phyloP scores from a whole-genome alignment of 2,113 vertebrate species.

The Heptranchias perlo region DNA sequence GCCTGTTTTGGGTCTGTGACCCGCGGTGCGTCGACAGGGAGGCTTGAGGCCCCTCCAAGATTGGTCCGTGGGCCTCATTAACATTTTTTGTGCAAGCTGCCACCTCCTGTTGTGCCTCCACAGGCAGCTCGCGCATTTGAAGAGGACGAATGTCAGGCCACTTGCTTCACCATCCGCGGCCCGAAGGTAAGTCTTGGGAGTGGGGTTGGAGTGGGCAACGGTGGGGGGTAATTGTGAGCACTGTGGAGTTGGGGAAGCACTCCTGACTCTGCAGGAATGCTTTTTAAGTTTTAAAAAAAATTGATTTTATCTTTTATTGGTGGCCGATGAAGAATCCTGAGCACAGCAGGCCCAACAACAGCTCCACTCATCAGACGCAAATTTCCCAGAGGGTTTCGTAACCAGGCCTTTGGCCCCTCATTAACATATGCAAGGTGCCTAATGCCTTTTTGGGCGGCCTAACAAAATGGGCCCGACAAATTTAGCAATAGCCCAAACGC shows the following conservation, averaged over 20 bases:
- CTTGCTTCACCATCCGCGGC: not conserved
- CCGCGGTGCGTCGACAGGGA: not conserved
- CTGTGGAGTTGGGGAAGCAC: not conserved
- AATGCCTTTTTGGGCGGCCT: not conserved
- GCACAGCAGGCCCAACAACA: too few species aligned
- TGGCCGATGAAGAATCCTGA: not conserved
- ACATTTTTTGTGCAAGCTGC: not conserved
- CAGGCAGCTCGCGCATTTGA: not conserved
- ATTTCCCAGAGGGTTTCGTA: not conserved
- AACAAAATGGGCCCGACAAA: not conserved
- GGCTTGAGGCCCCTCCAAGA: not conserved
- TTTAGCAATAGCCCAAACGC: not conserved
- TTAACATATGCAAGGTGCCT: not conserved
- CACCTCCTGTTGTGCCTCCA: not conserved
- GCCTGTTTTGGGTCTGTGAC: not conserved
- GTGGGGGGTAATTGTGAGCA: not conserved
- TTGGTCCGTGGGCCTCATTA: not conserved
- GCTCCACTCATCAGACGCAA: too few species aligned
- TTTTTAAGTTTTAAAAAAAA: not conserved
- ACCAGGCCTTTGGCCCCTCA: not conserved
- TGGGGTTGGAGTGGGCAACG: not conserved
- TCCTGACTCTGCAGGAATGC: not conserved
- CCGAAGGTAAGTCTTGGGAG: not conserved
- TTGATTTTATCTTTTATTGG: not conserved
- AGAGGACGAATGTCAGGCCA: not conserved